These are phyloP conservation scores for Pollenia griseotomentosa DNA, from an alignment of 2,888 invertebrate species.

Conservation along the genomic window DNA sequence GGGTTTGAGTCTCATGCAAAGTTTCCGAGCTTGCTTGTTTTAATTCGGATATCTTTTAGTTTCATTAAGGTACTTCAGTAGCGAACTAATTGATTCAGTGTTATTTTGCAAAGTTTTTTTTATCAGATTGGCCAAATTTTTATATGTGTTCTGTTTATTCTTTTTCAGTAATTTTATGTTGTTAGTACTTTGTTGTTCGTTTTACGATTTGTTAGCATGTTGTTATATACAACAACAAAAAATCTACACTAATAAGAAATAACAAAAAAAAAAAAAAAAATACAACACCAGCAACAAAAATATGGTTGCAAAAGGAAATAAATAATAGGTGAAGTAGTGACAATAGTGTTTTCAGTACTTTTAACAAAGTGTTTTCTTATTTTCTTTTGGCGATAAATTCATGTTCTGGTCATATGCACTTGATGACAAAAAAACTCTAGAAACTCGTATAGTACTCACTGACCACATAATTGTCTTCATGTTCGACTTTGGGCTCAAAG, in stretches of 20 bases:
- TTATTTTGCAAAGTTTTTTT: no score
- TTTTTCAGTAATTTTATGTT: neutral
- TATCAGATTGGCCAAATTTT: no score
- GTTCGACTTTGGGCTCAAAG: slow-evolving; percentile 14
- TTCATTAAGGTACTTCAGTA: no score
- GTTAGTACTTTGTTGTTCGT: neutral
- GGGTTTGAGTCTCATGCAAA: no score
- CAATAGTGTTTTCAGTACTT: slow-evolving; percentile 65
- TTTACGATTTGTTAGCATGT: slow-evolving; percentile 21
- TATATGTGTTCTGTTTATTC: no score
- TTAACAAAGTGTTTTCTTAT: slow-evolving; percentile 38
- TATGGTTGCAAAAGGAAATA: slow-evolving; percentile 8
- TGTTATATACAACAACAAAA: slow-evolving; percentile 24
- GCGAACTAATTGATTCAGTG: no score
- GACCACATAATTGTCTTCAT: slow-evolving; percentile 52
- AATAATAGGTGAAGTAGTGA: slow-evolving; percentile 60
- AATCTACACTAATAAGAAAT: neutral
- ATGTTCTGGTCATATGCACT: slow-evolving; percentile 57
- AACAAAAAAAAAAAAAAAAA: neutral
- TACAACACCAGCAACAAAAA: neutral
- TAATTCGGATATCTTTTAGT: no score
- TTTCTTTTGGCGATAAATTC: slow-evolving; percentile 62
- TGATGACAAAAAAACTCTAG: neutral
- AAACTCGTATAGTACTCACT: slow-evolving; percentile 21
- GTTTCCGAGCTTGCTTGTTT: no score